Evolutionary conservation across 2,888 invertebrate genomes (phyloP).

Genomic region (Phaonia tiefii): DNA sequence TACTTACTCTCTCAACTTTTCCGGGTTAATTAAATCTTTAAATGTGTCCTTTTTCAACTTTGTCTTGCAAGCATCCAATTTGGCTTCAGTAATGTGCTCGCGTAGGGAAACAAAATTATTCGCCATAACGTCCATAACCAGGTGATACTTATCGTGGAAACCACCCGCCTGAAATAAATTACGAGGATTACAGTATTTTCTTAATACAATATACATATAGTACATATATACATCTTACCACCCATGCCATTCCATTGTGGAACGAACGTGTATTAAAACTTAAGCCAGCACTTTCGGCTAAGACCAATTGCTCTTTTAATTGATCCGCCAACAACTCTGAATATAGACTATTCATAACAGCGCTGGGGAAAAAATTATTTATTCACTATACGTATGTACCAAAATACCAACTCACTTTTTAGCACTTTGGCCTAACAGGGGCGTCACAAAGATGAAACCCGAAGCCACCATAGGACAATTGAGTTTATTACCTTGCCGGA

Average conservation of each 20-base stretch:
- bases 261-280: slow-evolving; percentile 83
- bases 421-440: slow-evolving; percentile 84
- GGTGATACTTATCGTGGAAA: slow-evolving; percentile 81
- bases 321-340: slow-evolving; percentile 82
- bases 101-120: slow-evolving; percentile 84
- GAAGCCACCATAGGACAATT: slow-evolving; percentile 89
- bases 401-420: slow-evolving; percentile 84
- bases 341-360: slow-evolving; percentile 83
- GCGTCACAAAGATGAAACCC: slow-evolving; percentile 87
- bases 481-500: slow-evolving; percentile 91
- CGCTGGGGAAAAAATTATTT: slow-evolving; percentile 77
- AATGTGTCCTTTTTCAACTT: slow-evolving; percentile 85
- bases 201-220: neutral
- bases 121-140: slow-evolving; percentile 86
- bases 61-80: slow-evolving; percentile 85
- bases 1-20: slow-evolving; percentile 86
- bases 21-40: slow-evolving; percentile 88
- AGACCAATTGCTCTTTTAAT: slow-evolving; percentile 78
- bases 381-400: neutral
- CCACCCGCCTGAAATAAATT: slow-evolving; percentile 71
- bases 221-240: slow-evolving; percentile 70
- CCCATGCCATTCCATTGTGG: slow-evolving; percentile 84
- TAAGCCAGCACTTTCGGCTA: slow-evolving; percentile 82
- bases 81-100: slow-evolving; percentile 82
- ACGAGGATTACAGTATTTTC: neutral